Evolutionary conservation across 2,888 invertebrate species (phyloP).

Genomic region (Calameuta pallipes): DNA sequence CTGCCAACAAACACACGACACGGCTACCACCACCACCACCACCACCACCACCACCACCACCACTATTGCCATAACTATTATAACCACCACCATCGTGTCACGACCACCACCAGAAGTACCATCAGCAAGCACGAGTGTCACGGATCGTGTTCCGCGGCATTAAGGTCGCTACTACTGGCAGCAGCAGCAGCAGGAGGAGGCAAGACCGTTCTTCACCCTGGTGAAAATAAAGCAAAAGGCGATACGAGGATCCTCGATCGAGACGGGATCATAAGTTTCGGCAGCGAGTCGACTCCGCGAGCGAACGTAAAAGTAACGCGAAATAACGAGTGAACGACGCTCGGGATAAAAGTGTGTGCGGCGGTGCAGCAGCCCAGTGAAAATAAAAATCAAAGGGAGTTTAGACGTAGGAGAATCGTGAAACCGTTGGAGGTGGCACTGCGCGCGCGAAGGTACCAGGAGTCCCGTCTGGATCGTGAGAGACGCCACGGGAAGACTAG

Average conservation of each 20-base stretch:
- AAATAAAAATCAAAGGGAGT: neutral
- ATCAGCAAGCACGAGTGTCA: slow-evolving; percentile 29
- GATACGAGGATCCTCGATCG: neutral
- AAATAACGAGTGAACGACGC: neutral
- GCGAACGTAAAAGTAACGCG: neutral
- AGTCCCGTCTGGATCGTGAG: neutral
- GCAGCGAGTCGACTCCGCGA: neutral
- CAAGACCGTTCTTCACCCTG: neutral
- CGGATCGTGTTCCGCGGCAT: neutral
- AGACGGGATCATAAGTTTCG: neutral
- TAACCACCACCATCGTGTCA: slow-evolving; percentile 34
- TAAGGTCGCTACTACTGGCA: neutral
- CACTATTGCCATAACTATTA: slow-evolving; percentile 16
- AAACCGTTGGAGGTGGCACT: neutral
- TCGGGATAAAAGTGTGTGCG: neutral
- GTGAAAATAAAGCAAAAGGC: neutral
- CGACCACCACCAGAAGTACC: slow-evolving; percentile 36
- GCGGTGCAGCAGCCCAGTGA: neutral
- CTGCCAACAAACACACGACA: neutral
- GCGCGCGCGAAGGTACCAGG: neutral
- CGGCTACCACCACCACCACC: neutral
- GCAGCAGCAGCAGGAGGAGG: neutral
- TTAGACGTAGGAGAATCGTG: too few species aligned
- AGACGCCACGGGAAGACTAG: neutral
- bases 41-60: neutral